phyloP scores from a whole-genome alignment of 2,888 invertebrate genomes.

The Ophion ellenae region DNA sequence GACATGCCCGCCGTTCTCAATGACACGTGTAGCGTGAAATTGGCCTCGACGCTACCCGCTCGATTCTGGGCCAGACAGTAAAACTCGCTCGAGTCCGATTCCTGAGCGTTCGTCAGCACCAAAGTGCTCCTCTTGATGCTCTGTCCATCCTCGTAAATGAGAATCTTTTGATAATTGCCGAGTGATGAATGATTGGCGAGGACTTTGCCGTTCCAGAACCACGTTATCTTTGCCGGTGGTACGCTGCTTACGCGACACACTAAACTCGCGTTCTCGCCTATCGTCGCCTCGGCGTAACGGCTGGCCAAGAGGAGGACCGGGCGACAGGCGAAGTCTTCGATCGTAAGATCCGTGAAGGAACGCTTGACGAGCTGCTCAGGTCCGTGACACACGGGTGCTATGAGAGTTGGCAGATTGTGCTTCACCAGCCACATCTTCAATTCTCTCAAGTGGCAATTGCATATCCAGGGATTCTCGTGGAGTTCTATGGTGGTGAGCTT shows the following conservation, averaged over 20 bases:
- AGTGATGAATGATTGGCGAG: conserved; percentile 92
- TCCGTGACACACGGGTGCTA: conserved; percentile 90
- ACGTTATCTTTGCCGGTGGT: conserved; percentile 92
- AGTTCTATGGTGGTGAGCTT: conserved; percentile 92
- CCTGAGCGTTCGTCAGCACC: conserved; percentile 92
- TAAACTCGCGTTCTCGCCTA: conserved; percentile 94
- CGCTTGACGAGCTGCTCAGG: conserved; percentile 89
- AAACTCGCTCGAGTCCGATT: conserved; percentile 92
- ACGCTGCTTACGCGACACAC: conserved; percentile 92
- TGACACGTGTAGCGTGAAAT: conserved; percentile 93
- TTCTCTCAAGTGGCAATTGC: conserved; percentile 93
- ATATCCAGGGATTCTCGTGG: conserved; percentile 95
- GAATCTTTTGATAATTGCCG: conserved; percentile 90
- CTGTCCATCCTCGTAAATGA: conserved; percentile 91
- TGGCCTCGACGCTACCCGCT: conserved; percentile 94
- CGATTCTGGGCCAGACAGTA: conserved; percentile 96
- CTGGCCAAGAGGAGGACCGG: conserved; percentile 91
- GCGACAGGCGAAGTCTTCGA: conserved; percentile 94
- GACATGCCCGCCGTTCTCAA: conserved; percentile 92
- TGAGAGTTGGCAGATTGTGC: conserved; percentile 90
- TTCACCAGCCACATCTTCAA: conserved; percentile 93
- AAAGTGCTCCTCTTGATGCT: conserved; percentile 91
- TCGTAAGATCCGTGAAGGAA: conserved; percentile 90
- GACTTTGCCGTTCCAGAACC: conserved; percentile 94
- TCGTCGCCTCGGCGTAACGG: conserved; percentile 90